Percentiles rank a stretch among this genome's conserved stretches.
phyloP scores from a whole-genome alignment of 2,797 vertebrate species.

The Periparus ater region DNA sequence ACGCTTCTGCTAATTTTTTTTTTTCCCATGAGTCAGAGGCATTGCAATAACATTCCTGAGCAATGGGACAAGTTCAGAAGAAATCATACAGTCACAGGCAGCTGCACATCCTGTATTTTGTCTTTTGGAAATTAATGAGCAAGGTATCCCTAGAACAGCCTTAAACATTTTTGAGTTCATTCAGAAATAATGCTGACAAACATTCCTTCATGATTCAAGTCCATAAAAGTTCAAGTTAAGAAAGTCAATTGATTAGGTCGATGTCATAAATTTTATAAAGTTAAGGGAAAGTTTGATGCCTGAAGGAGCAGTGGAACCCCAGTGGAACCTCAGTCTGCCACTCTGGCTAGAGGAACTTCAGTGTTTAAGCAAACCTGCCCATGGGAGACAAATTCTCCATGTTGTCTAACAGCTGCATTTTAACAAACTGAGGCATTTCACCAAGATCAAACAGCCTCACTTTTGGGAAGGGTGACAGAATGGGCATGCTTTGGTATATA shows the following conservation, averaged over 20 bases:
- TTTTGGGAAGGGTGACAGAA: neutral
- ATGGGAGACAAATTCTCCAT: neutral
- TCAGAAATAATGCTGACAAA: neutral
- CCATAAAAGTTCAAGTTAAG: neutral
- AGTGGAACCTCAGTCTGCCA: neutral
- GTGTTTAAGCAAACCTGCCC: neutral
- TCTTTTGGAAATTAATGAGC: neutral
- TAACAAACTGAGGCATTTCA: neutral
- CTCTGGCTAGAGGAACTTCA: neutral
- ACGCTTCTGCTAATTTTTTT: neutral
- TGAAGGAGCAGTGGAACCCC: neutral
- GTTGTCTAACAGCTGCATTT: fast-evolving
- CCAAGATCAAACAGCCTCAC: neutral
- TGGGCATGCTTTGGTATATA: neutral
- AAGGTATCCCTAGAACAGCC: neutral
- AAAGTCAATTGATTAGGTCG: neutral
- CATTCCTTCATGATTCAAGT: neutral
- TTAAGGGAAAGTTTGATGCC: neutral
- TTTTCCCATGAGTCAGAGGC: neutral
- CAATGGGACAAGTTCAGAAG: neutral
- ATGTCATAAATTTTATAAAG: neutral
- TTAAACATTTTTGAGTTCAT: neutral
- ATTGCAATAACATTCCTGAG: neutral
- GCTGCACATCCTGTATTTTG: neutral
- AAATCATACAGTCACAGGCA: neutral